Percentiles rank a stretch among this genome's conserved stretches.
Evolutionary conservation across 2,797 vertebrate genomes (phyloP).

Genomic region (Lithobates pipiens): DNA sequence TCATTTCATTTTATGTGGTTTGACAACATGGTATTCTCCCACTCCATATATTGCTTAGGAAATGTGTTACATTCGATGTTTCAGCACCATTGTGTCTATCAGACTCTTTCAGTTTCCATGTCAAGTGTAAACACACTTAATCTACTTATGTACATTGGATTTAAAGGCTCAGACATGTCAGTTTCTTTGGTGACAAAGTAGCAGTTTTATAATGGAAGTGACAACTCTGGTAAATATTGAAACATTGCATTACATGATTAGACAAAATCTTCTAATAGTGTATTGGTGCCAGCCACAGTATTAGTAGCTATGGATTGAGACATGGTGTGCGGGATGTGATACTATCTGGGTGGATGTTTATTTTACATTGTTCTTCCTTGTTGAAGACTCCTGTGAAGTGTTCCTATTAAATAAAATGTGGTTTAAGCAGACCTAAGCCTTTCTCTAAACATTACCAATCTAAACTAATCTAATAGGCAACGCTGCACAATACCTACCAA

Average conservation of each 20-base stretch:
- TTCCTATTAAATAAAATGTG: neutral
- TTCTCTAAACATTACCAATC: no score
- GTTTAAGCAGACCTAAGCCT: neutral
- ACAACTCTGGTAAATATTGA: constrained; percentile 33
- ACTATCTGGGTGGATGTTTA: neutral
- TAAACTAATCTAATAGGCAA: no score
- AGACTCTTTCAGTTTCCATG: constrained; percentile 9
- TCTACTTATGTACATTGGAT: constrained; percentile 30
- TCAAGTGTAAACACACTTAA: constrained; percentile 33
- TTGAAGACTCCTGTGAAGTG: neutral
- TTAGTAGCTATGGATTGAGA: neutral
- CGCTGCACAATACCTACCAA: no score
- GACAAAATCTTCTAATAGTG: neutral
- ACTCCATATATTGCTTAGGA: neutral
- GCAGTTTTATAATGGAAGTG: constrained; percentile 15
- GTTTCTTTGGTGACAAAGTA: constrained; percentile 28
- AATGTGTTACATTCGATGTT: neutral
- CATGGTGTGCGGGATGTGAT: neutral
- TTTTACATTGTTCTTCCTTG: neutral
- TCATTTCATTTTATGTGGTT: neutral
- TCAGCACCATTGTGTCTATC: neutral
- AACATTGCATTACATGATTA: constrained; percentile 19
- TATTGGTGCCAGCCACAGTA: neutral
- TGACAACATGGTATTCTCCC: neutral
- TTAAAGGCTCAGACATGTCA: constrained; percentile 40